Conservation (phyloP, 1,140 invertebrate genomes). For the Nephotettix cincticeps region DNA sequence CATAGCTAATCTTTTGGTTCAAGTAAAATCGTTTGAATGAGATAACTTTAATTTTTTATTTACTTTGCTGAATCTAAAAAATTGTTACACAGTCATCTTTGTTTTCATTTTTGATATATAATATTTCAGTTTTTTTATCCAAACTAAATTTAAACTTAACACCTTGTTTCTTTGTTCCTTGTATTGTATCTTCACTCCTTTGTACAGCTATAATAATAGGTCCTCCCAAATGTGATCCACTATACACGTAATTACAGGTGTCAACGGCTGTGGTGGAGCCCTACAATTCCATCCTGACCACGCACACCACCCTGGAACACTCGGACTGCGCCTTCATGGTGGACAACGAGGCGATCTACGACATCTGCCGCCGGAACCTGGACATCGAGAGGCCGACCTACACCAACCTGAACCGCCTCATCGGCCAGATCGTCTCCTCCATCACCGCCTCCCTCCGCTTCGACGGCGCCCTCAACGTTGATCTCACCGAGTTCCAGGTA, state of each 20-base stretch:
- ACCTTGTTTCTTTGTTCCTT: too few species aligned
- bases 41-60: too few species aligned
- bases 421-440: slow-evolving; percentile 84
- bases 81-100: too few species aligned
- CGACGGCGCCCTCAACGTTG: slow-evolving; percentile 86
- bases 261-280: slow-evolving; percentile 90
- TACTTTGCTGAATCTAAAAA: too few species aligned
- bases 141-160: too few species aligned
- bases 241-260: slow-evolving; percentile 58
- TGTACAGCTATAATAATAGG: too few species aligned
- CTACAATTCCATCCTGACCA: slow-evolving; percentile 83
- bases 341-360: slow-evolving; percentile 89
- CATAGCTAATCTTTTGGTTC: too few species aligned
- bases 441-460: slow-evolving; percentile 87
- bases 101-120: too few species aligned
- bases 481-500: slow-evolving; percentile 85
- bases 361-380: slow-evolving; percentile 85
- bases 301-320: slow-evolving; percentile 78
- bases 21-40: too few species aligned
- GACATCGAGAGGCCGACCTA: slow-evolving; percentile 85
- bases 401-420: slow-evolving; percentile 75
- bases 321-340: slow-evolving; percentile 89
- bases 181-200: too few species aligned
- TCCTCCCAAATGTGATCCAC: too few species aligned
- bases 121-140: too few species aligned